Evolutionary conservation across 92 coral and sea anemone species (phyloP).

Genomic region (Scolanthus callimorphus): DNA sequence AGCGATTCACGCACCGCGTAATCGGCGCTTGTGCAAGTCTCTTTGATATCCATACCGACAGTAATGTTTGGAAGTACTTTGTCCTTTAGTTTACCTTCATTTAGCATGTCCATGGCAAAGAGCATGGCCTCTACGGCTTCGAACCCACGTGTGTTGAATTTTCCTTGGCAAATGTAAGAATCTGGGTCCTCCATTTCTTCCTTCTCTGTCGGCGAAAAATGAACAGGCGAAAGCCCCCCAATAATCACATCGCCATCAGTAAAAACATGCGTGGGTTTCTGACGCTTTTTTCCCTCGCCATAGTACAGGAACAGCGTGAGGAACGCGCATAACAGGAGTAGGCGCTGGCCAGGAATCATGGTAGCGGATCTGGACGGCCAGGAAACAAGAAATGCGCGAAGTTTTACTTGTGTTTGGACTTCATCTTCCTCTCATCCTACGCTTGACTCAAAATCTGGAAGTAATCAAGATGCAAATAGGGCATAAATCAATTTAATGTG

Average conservation of each 20-base stretch:
- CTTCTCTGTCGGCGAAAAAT: constrained; percentile 73
- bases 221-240: constrained; percentile 88
- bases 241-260: constrained; percentile 76
- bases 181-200: constrained; percentile 59
- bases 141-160: constrained; percentile 75
- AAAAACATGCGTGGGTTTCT: constrained; percentile 41
- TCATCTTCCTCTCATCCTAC: no score
- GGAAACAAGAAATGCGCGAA: no score
- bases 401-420: no score
- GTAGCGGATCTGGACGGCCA: no score
- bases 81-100: constrained; percentile 66
- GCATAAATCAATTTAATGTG: no score
- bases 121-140: constrained; percentile 93
- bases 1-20: constrained; percentile 87
- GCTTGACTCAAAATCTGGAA: no score
- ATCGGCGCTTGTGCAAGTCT: constrained; percentile 76
- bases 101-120: constrained; percentile 77
- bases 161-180: constrained; percentile 53
- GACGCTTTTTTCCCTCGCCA: constrained; percentile 27
- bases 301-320: no score
- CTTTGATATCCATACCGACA: constrained; percentile 84
- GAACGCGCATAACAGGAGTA: no score
- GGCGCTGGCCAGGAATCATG: no score
- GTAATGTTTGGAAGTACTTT: constrained; percentile 77
- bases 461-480: no score